These are phyloP conservation scores for Casuarius casuarius DNA, from an alignment of 2,113 vertebrate species.

Conservation along the genomic window DNA sequence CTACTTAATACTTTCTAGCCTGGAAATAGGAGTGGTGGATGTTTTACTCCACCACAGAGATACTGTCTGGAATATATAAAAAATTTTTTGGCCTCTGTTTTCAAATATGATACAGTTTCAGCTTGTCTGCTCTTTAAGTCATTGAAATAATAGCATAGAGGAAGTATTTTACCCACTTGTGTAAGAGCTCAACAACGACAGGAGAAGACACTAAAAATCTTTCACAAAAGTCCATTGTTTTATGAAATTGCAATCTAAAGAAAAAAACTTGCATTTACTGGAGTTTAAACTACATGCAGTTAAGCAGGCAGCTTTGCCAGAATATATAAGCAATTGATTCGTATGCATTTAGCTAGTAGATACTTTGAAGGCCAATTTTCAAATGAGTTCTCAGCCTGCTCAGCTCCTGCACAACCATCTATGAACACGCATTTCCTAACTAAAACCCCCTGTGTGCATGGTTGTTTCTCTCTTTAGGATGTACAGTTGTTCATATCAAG, in stretches of 20 bases:
- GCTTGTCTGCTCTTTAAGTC: neutral
- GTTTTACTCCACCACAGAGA: neutral
- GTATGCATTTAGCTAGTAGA: neutral
- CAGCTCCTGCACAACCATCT: neutral
- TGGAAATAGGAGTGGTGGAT: neutral
- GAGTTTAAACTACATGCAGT: neutral
- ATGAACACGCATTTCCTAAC: neutral
- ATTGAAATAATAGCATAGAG: neutral
- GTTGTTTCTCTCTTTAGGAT: neutral
- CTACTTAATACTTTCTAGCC: neutral
- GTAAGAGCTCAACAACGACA: neutral
- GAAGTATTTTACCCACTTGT: neutral
- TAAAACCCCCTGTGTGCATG: neutral
- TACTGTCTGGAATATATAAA: neutral
- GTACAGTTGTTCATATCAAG: neutral
- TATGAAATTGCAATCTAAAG: neutral
- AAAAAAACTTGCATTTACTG: neutral
- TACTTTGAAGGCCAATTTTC: neutral
- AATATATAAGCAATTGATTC: neutral
- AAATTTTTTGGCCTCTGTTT: neutral
- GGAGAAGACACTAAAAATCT: neutral
- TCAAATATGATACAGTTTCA: neutral
- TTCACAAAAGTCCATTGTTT: neutral
- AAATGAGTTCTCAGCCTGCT: neutral
- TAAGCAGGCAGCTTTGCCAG: neutral